These are phyloP conservation scores for Orthosia cruda DNA, from an alignment of 2,888 invertebrate genomes.

Conservation along the genomic window DNA sequence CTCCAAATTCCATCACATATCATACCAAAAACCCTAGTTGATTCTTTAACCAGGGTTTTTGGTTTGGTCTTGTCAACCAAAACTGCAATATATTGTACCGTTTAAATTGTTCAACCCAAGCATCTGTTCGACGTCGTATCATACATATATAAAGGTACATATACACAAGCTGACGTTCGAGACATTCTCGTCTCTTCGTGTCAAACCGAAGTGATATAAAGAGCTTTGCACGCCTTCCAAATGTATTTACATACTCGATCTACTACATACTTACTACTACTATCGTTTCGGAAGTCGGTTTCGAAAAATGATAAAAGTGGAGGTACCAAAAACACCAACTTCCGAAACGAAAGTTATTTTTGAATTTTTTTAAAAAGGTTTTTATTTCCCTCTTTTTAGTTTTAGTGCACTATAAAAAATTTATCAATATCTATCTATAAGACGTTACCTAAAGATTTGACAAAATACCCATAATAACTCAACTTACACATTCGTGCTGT, in stretches of 20 bases:
- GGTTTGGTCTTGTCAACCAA: background rate
- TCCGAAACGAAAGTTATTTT: no score
- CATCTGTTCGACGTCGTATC: conserved; percentile 5
- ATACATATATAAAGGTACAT: background rate
- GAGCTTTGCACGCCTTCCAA: conserved; percentile 44
- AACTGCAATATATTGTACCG: background rate
- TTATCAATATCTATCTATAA: no score
- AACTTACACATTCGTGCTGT: no score
- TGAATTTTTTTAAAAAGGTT: no score
- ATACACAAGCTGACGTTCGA: conserved; percentile 22
- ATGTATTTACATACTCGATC: conserved; percentile 54
- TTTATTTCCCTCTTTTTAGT: no score
- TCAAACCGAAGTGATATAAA: conserved; percentile 51
- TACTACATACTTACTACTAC: conserved; percentile 47
- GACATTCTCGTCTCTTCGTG: conserved; percentile 25
- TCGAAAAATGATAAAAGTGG: no score
- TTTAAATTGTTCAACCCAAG: conserved; percentile 13
- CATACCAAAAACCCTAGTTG: background rate
- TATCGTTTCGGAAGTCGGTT: no score
- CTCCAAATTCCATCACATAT: background rate
- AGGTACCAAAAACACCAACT: no score
- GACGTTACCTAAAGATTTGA: no score
- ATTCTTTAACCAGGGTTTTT: no score
- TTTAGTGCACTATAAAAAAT: no score
- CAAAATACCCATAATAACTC: no score